A percentile compares a stretch with the other conserved stretches of the same genome.
phyloP scores from a whole-genome alignment of 2,797 vertebrate species.

The Myotis myotis region DNA sequence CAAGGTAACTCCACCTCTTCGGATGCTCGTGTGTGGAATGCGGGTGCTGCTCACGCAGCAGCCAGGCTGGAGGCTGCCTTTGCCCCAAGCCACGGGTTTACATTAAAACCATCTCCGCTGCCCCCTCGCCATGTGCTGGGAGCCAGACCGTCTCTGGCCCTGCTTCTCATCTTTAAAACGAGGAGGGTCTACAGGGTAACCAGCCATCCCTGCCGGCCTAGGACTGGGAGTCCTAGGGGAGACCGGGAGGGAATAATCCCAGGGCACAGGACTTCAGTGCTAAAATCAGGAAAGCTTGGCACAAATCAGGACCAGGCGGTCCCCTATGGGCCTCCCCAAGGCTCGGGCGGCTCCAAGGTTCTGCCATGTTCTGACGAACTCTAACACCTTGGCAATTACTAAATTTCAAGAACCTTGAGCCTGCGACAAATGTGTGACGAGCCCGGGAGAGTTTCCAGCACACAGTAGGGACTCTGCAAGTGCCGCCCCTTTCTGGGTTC shows the following conservation, averaged over 20 bases:
- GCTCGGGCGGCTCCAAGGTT: not conserved
- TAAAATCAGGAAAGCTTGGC: not conserved
- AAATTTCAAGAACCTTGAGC: not conserved
- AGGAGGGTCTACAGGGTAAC: not conserved
- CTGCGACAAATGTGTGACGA: not conserved
- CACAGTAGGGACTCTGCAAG: not conserved
- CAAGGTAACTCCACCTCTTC: not conserved
- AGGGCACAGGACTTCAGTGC: not conserved
- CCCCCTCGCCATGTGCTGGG: not conserved
- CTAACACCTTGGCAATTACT: not conserved
- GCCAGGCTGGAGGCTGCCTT: not conserved
- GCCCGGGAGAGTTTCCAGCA: not conserved
- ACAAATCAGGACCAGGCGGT: not conserved
- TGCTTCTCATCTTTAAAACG: not conserved
- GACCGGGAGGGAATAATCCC: not conserved
- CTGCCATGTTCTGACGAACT: not conserved
- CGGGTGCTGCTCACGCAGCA: not conserved
- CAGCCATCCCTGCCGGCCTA: not conserved
- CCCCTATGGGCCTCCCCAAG: not conserved
- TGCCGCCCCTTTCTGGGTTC: not conserved
- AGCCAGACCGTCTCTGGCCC: not conserved
- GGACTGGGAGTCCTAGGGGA: too few relatives aligned
- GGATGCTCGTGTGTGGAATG: accelerated
- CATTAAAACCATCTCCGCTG: not conserved
- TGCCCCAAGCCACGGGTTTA: not conserved